These are phyloP conservation scores for Aethes cnicana DNA, from an alignment of 2,888 invertebrate species.

Conservation along the genomic window DNA sequence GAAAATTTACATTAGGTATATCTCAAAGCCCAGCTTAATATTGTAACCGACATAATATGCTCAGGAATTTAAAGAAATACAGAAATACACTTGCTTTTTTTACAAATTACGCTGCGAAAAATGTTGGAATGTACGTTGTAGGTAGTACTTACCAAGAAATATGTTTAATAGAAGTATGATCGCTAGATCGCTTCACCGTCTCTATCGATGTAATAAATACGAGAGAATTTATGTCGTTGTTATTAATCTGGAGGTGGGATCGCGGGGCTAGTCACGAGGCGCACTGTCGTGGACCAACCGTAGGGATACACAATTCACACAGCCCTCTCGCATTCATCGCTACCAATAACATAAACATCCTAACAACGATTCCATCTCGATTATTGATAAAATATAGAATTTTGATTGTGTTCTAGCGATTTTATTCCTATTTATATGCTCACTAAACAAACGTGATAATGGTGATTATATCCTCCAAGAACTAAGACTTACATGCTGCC, in stretches of 20 bases:
- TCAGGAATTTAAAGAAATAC: no score
- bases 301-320: conserved; percentile 73
- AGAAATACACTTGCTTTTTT: no score
- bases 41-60: conserved; percentile 1
- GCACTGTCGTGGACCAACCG: conserved; percentile 67
- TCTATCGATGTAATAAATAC: conserved; percentile 73
- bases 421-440: no score
- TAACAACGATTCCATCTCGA: conserved; percentile 61
- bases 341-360: conserved; percentile 52
- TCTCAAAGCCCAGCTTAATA: neutral
- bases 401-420: neutral
- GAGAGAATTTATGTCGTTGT: conserved; percentile 71
- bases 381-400: conserved; percentile 32
- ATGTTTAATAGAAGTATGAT: conserved; percentile 38
- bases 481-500: no score
- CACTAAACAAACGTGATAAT: no score
- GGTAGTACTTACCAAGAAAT: no score
- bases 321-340: conserved; percentile 54
- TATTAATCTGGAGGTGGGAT: conserved; percentile 73
- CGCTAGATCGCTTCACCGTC: conserved; percentile 42
- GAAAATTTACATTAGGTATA: conserved; percentile 6
- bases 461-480: no score
- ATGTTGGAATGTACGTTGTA: no score
- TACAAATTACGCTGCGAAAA: no score
- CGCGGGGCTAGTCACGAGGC: conserved; percentile 70